Conservation (phyloP, 2,113 vertebrate species). For the Pelvicachromis taeniatus region DNA sequence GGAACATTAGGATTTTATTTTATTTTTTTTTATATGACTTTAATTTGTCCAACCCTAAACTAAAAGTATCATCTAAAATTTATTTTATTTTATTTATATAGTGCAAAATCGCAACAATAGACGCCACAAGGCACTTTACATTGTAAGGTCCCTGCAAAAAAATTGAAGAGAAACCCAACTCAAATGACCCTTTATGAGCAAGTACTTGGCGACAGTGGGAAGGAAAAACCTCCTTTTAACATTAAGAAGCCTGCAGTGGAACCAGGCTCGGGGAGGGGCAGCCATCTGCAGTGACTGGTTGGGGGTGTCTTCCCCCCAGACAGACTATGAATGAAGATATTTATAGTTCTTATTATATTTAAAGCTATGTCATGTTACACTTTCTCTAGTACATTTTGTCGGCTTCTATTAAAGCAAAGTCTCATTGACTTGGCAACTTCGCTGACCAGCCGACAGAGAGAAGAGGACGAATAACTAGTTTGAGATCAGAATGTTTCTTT, state of each 20-base stretch:
- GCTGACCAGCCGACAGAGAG: background rate
- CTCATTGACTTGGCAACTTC: background rate
- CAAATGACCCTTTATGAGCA: background rate
- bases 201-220: background rate
- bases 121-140: background rate
- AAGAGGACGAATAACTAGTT: background rate
- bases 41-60: background rate
- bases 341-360: background rate
- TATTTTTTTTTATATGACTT: background rate
- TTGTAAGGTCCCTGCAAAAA: background rate
- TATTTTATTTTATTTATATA: background rate
- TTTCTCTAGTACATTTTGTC: background rate
- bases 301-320: no score
- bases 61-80: fast-evolving
- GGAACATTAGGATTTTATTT: background rate
- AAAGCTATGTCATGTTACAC: background rate
- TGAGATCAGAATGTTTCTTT: background rate
- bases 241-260: fast-evolving
- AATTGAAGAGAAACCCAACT: background rate
- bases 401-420: background rate
- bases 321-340: background rate
- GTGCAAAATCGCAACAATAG: background rate
- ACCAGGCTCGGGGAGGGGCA: background rate
- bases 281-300: background rate
- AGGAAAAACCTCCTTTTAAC: fast-evolving